Conservation (phyloP, 2,113 vertebrate genomes). For the Pardalotus punctatus region DNA sequence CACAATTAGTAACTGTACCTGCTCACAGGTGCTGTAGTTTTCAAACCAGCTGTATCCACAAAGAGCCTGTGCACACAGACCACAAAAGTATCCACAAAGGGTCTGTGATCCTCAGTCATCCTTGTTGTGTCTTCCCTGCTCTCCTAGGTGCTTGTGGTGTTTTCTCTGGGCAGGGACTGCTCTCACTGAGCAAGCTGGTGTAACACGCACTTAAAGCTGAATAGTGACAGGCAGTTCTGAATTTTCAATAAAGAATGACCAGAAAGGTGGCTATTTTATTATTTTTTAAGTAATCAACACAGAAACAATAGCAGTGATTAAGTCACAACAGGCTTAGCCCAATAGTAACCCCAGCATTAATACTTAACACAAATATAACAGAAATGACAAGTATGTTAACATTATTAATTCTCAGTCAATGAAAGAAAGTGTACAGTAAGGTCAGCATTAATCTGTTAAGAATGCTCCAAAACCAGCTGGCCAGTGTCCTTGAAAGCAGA, state of each 20-base stretch:
- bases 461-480: conserved; percentile 12
- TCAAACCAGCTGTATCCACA: background rate
- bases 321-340: background rate
- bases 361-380: background rate
- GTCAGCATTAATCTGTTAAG: conserved; percentile 33
- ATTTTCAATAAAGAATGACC: background rate
- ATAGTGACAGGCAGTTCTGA: background rate
- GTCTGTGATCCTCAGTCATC: background rate
- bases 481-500: background rate
- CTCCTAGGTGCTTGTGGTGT: background rate
- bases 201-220: background rate
- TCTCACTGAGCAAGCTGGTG: background rate
- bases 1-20: background rate
- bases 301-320: background rate
- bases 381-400: conserved; percentile 11
- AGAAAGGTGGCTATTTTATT: conserved; percentile 26
- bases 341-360: background rate
- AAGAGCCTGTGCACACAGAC: background rate
- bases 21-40: background rate
- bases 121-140: background rate
- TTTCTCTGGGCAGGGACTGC: background rate
- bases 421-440: conserved; percentile 26
- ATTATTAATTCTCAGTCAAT: conserved; percentile 7
- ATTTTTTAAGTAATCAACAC: conserved; percentile 8
- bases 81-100: background rate